Conservation (phyloP, 1,140 invertebrate species). For the Apis florea region DNA sequence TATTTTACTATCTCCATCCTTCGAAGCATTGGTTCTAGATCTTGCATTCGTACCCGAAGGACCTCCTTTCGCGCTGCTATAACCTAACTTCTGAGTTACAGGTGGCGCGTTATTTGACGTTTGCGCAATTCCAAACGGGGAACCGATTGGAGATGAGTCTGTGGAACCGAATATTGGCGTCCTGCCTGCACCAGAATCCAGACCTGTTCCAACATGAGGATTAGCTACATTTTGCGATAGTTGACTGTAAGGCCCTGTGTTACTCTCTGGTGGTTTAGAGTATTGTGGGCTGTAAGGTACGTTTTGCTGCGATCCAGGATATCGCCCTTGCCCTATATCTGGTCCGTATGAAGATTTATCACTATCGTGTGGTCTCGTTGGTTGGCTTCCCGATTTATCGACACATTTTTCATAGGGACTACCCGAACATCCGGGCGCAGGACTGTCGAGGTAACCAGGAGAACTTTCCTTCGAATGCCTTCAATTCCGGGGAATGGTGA, state of each 20-base stretch:
- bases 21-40: background rate
- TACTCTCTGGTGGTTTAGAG: background rate
- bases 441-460: background rate
- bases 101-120: background rate
- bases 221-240: background rate
- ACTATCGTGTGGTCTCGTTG: background rate
- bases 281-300: background rate
- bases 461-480: background rate
- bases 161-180: background rate
- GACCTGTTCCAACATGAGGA: background rate
- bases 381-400: background rate
- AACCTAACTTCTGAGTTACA: background rate
- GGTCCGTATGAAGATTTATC: background rate
- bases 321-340: background rate
- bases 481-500: background rate
- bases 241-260: background rate
- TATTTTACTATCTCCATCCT: constrained; percentile 19
- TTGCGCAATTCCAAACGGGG: background rate
- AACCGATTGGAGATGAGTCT: background rate
- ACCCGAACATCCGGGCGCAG: background rate
- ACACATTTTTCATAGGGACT: constrained; percentile 1
- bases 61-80: constrained; percentile 10
- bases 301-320: background rate
- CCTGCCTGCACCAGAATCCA: background rate
- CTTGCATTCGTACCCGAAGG: background rate